phyloP scores from a whole-genome alignment of 2,888 invertebrate species.

The Melitaea athalia region DNA sequence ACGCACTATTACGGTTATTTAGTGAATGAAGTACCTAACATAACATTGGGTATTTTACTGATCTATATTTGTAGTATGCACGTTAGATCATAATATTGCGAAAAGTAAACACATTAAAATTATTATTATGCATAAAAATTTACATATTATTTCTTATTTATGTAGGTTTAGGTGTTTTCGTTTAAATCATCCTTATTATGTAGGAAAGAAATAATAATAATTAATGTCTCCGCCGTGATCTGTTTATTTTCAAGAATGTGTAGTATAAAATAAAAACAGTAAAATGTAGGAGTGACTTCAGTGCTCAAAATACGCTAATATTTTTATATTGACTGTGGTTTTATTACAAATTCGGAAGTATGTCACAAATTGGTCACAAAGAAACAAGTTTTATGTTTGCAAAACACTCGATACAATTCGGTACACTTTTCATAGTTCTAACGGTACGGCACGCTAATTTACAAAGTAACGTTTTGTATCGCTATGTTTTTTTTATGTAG shows the following conservation, averaged over 20 bases:
- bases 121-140: too few species aligned
- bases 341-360: slow-evolving; percentile 45
- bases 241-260: background rate
- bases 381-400: slow-evolving; percentile 56
- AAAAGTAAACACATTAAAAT: too few species aligned
- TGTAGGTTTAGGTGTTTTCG: too few species aligned
- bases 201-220: too few species aligned
- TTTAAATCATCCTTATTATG: too few species aligned
- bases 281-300: slow-evolving; percentile 4
- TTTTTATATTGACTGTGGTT: slow-evolving; percentile 15
- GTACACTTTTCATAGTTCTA: slow-evolving; percentile 4
- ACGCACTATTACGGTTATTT: background rate
- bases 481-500: background rate
- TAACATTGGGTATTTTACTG: too few species aligned
- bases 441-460: slow-evolving; percentile 11
- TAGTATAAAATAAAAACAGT: background rate
- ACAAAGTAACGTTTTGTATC: background rate
- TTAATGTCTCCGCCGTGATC: background rate
- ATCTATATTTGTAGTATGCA: too few species aligned
- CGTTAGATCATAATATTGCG: too few species aligned
- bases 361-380: slow-evolving; percentile 33
- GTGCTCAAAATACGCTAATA: slow-evolving; percentile 19
- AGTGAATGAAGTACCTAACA: too few species aligned
- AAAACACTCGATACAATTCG: slow-evolving; percentile 43
- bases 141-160: too few species aligned